Percentiles rank a stretch among this genome's conserved stretches.
phyloP scores from a whole-genome alignment of 2,888 invertebrate genomes.

The Sarcophaga carnaria region DNA sequence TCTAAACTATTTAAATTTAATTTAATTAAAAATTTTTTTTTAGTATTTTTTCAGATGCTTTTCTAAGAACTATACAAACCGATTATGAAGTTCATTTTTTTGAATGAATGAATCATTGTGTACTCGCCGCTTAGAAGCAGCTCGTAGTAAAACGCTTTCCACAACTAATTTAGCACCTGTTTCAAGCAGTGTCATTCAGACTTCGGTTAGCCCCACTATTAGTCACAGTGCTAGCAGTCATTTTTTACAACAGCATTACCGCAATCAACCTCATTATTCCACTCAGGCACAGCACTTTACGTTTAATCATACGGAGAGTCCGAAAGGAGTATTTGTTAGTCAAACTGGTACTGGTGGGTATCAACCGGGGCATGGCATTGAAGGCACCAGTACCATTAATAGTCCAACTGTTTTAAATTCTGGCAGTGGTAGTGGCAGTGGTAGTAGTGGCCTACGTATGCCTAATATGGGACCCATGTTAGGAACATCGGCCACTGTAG shows the following conservation, averaged over 20 bases:
- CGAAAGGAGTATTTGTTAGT: slow-evolving; percentile 69
- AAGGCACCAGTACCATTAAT: slow-evolving; percentile 75
- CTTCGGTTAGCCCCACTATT: slow-evolving; percentile 32
- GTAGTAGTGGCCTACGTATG: slow-evolving; percentile 66
- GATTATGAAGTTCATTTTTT: slow-evolving; percentile 65
- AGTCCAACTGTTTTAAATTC: slow-evolving; percentile 77
- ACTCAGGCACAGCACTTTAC: slow-evolving; percentile 72
- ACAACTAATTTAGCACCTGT: slow-evolving; percentile 59
- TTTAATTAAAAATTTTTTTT: slow-evolving; percentile 3
- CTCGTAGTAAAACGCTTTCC: slow-evolving; percentile 71
- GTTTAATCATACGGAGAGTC: slow-evolving; percentile 74
- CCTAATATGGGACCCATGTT: slow-evolving; percentile 74
- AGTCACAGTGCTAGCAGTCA: slow-evolving; percentile 60
- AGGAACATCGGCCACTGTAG: slow-evolving; percentile 73
- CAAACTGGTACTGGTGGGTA: slow-evolving; percentile 20
- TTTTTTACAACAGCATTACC: slow-evolving; percentile 64
- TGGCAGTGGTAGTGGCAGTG: slow-evolving; percentile 74
- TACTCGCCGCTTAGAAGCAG: slow-evolving; percentile 79
- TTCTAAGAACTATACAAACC: slow-evolving; percentile 19
- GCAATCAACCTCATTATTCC: slow-evolving; percentile 70
- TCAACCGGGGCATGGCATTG: slow-evolving; percentile 63
- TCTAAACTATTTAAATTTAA: background rate
- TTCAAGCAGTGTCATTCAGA: slow-evolving; percentile 28
- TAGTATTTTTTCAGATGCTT: slow-evolving; percentile 44
- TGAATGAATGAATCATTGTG: slow-evolving; percentile 79